Percentiles rank a stretch among this genome's conserved stretches.
Evolutionary conservation across 2,797 vertebrate species (phyloP).

Genomic region (Potorous gilbertii): DNA sequence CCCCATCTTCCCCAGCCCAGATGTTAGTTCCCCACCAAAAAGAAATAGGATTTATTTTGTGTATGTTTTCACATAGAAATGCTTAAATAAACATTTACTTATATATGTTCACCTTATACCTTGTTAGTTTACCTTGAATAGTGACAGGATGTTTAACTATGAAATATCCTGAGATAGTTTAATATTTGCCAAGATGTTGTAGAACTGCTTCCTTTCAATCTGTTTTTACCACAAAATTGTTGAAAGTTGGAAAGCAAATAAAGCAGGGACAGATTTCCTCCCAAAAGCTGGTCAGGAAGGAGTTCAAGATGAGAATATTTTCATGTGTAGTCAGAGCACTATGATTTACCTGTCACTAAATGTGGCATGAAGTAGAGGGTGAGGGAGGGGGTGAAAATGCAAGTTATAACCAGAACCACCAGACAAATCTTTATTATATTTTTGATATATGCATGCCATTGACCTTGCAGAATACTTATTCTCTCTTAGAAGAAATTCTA

Average conservation of each 20-base stretch:
- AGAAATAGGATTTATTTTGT: background rate
- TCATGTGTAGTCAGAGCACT: background rate
- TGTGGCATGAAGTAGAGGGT: too few species aligned
- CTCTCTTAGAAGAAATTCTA: background rate
- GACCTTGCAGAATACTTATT: background rate
- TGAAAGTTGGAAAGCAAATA: background rate
- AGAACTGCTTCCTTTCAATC: background rate
- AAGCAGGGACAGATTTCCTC: background rate
- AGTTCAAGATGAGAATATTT: background rate
- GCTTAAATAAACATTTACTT: background rate
- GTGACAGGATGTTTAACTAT: background rate
- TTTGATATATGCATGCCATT: background rate
- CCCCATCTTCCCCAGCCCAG: background rate
- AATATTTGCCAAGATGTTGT: background rate
- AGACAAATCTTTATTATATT: background rate
- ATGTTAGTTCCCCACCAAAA: background rate
- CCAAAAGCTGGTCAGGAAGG: background rate
- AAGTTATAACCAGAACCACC: background rate
- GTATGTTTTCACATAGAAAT: background rate
- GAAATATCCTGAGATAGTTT: background rate
- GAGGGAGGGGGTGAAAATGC: background rate
- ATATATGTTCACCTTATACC: background rate
- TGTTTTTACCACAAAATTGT: background rate
- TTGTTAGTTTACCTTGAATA: background rate
- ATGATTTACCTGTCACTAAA: background rate